A percentile compares a stretch with the other conserved stretches of the same genome.
These are phyloP conservation scores for Argentina silus DNA, from an alignment of 2,797 vertebrate species.

Conservation along the genomic window DNA sequence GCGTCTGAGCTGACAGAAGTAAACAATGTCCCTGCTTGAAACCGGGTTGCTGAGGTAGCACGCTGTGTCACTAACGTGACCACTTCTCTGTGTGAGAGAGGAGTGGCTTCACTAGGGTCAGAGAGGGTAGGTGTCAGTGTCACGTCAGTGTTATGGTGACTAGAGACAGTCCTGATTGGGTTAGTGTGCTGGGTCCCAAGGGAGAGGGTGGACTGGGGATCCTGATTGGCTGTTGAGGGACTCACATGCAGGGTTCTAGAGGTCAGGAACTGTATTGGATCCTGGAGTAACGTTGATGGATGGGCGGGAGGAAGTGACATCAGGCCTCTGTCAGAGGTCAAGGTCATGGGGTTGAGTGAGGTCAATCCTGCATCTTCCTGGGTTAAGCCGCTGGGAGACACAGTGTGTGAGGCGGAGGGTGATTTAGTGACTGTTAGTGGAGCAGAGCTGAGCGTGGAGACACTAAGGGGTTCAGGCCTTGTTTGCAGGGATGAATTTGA, in stretches of 20 bases:
- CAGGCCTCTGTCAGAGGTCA: slow-evolving; percentile 26
- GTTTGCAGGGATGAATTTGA: slow-evolving; percentile 38
- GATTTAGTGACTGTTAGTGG: slow-evolving; percentile 12
- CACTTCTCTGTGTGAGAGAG: slow-evolving; percentile 8
- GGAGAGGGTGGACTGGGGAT: slow-evolving; percentile 9
- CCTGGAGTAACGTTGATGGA: slow-evolving; percentile 17
- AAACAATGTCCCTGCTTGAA: slow-evolving; percentile 27
- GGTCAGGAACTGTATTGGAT: slow-evolving; percentile 19
- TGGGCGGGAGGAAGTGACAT: slow-evolving; percentile 24
- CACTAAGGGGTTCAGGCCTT: slow-evolving; percentile 23
- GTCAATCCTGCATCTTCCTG: slow-evolving; percentile 19
- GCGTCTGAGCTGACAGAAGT: slow-evolving; percentile 12
- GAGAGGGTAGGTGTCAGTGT: slow-evolving; percentile 2
- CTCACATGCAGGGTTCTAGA: slow-evolving; percentile 33
- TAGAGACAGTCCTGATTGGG: slow-evolving; percentile 8
- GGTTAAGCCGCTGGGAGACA: slow-evolving; percentile 22
- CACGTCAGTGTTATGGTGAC: slow-evolving; percentile 11
- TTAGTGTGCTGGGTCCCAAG: slow-evolving; percentile 19
- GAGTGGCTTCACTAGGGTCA: slow-evolving; percentile 3
- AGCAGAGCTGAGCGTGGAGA: slow-evolving; percentile 11
- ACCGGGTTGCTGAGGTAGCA: slow-evolving; percentile 25
- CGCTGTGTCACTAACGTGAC: neutral
- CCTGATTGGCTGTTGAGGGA: slow-evolving; percentile 19
- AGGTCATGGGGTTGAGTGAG: slow-evolving; percentile 9
- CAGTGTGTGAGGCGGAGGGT: slow-evolving; percentile 25